A percentile compares a stretch with the other conserved stretches of the same genome.
phyloP scores from a whole-genome alignment of 2,888 invertebrate genomes.

The Polia nebulosa region DNA sequence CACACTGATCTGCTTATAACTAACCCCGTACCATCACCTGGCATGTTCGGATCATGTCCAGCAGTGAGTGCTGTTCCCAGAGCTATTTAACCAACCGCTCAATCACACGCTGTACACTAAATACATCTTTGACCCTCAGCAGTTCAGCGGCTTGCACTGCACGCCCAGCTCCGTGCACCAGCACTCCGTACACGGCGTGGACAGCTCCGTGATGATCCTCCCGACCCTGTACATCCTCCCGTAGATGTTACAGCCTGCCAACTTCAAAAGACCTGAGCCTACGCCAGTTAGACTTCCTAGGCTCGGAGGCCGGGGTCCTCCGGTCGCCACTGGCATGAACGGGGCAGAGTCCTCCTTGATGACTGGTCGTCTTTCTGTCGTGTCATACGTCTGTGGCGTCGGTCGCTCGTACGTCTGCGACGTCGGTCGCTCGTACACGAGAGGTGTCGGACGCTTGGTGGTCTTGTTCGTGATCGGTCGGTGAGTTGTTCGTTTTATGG shows the following conservation, averaged over 20 bases:
- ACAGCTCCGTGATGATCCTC: conserved; percentile 95
- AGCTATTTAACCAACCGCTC: conserved; percentile 54
- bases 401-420: conserved; percentile 37
- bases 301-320: conserved; percentile 68
- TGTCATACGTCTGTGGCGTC: conserved; percentile 31
- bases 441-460: conserved; percentile 38
- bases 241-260: conserved; percentile 97
- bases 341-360: conserved; percentile 65
- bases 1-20: too few species aligned
- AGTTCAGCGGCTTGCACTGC: conserved; percentile 92
- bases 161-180: conserved; percentile 97
- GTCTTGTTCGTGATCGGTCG: conserved; percentile 70
- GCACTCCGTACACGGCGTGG: conserved; percentile 95
- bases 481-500: conserved; percentile 78
- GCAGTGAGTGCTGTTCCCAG: conserved; percentile 58
- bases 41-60: conserved; percentile 12
- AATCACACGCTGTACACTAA: conserved; percentile 72
- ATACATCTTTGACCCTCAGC: conserved; percentile 57
- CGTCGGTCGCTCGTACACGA: conserved; percentile 38
- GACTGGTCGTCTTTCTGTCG: conserved; percentile 55
- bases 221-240: conserved; percentile 97
- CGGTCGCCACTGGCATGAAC: conserved; percentile 65
- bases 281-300: conserved; percentile 62
- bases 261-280: conserved; percentile 92
- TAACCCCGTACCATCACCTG: neutral